Evolutionary conservation across 2,113 vertebrate genomes (phyloP).

Genomic region (Proteles cristata): DNA sequence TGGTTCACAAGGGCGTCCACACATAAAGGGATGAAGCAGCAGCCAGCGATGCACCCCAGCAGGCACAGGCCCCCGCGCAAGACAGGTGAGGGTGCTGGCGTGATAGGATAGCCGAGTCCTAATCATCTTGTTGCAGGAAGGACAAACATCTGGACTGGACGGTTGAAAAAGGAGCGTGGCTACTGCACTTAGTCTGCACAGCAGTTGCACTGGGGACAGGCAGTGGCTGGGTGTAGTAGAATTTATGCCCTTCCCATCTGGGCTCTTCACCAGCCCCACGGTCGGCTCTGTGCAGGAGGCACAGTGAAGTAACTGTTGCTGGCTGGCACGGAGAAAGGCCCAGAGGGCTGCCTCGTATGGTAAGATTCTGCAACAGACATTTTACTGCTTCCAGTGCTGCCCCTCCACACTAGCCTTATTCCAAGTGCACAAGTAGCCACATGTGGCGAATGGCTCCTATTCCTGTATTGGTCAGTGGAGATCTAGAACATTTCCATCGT

Average conservation of each 20-base stretch:
- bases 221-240: not conserved
- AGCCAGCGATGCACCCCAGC: constrained; percentile 87
- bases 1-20: constrained; percentile 87
- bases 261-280: not conserved
- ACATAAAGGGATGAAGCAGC: constrained; percentile 93
- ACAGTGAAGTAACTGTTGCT: not conserved
- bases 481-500: not conserved
- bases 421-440: not conserved
- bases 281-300: not conserved
- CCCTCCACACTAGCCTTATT: not conserved
- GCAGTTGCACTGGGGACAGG: constrained; percentile 70
- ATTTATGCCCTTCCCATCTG: not conserved
- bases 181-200: constrained; percentile 86
- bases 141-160: constrained; percentile 89
- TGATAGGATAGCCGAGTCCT: constrained; percentile 84
- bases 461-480: not conserved
- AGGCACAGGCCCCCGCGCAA: constrained; percentile 82
- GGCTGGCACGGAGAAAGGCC: not conserved
- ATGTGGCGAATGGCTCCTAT: not conserved
- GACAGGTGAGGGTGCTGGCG: constrained; percentile 87
- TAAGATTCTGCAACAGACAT: not conserved
- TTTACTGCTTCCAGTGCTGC: not conserved
- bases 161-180: constrained; percentile 70
- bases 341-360: not conserved
- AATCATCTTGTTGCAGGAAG: constrained; percentile 86